Evolutionary conservation across 23 tunicate genomes (phyloP).

Genomic region (Corella eumyota): DNA sequence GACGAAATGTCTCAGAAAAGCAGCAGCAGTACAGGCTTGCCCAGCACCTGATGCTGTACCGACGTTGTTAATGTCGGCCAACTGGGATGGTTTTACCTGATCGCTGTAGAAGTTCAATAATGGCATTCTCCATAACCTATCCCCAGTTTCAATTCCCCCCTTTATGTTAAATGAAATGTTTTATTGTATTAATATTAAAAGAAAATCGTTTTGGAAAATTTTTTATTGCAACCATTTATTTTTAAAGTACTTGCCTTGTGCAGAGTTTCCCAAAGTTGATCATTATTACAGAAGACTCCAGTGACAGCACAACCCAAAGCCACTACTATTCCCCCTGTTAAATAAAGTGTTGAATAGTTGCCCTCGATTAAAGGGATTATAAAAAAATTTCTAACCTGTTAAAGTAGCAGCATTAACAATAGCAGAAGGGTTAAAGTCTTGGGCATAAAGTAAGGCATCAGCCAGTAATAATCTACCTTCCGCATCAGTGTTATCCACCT

Average conservation of each 20-base stretch:
- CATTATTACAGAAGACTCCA: conserved; percentile 56
- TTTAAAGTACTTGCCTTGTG: conserved; percentile 42
- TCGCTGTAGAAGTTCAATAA: conserved; percentile 36
- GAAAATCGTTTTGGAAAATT: no score
- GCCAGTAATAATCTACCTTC: conserved; percentile 88
- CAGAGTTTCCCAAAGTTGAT: conserved; percentile 36
- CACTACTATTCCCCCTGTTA: conserved; percentile 56
- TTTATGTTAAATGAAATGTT: not conserved
- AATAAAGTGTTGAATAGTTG: no score
- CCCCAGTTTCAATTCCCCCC: conserved; percentile 30
- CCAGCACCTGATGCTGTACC: conserved; percentile 72
- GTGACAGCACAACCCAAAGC: conserved; percentile 62
- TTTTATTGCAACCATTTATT: no score
- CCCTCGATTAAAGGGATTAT: no score
- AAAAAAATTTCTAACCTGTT: conserved; percentile 40
- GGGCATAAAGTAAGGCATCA: conserved; percentile 62
- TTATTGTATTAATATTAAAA: no score
- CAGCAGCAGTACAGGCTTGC: conserved; percentile 88
- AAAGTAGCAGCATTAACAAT: conserved; percentile 77
- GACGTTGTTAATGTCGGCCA: conserved; percentile 88
- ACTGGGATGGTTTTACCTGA: conserved; percentile 66
- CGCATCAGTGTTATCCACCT: conserved; percentile 96
- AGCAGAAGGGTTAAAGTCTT: conserved; percentile 54
- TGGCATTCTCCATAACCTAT: conserved; percentile 95
- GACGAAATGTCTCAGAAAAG: conserved; percentile 64